Conservation (phyloP, 2,113 vertebrate species). For the Aphyosemion australe region DNA sequence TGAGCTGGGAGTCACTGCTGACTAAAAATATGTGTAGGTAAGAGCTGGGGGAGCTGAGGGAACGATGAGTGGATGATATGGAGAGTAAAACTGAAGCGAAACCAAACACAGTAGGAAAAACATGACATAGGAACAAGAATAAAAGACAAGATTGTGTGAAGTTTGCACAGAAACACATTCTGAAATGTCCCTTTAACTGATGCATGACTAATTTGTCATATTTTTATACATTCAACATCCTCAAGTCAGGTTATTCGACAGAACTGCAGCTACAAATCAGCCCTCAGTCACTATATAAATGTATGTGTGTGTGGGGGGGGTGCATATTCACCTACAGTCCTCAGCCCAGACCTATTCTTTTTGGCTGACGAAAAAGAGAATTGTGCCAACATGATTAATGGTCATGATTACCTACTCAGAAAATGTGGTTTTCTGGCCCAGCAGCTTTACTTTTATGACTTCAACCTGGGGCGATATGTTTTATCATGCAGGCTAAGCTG, state of each 20-base stretch:
- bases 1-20: no score
- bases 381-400: conserved; percentile 82
- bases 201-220: conserved; percentile 25
- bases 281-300: no score
- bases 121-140: no score
- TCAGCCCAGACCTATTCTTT: conserved; percentile 74
- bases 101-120: no score
- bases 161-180: no score
- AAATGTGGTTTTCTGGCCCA: conserved; percentile 82
- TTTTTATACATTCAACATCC: conserved; percentile 36
- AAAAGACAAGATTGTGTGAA: no score
- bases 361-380: conserved; percentile 71
- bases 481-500: conserved; percentile 64
- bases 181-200: background rate
- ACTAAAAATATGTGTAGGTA: no score
- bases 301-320: conserved; percentile 23
- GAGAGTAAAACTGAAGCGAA: no score
- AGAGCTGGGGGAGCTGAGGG: no score
- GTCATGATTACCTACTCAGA: conserved; percentile 83
- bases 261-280: conserved; percentile 48
- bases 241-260: conserved; percentile 60
- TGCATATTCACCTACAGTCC: conserved; percentile 63
- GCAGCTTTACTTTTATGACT: conserved; percentile 82
- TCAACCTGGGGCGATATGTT: conserved; percentile 71
- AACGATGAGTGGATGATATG: no score